Evolutionary conservation across 2,888 invertebrate species (phyloP).

Genomic region (Hecatera dysodea): DNA sequence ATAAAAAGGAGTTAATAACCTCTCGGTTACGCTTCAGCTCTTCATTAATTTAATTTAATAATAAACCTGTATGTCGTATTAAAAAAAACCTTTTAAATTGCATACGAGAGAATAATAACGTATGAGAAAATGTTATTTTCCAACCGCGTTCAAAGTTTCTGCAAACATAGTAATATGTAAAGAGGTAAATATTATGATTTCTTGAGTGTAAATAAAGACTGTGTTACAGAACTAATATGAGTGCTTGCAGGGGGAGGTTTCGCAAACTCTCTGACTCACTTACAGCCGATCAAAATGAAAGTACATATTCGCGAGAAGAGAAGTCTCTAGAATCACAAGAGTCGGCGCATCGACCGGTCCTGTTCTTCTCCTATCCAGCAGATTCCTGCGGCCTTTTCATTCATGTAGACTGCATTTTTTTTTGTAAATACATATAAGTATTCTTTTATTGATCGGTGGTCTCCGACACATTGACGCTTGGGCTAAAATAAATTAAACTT

Average conservation of each 20-base stretch:
- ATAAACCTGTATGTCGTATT: not conserved
- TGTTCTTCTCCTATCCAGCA: too few species aligned
- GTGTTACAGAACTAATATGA: constrained; percentile 34
- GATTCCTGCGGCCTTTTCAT: too few species aligned
- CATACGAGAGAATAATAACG: not conserved
- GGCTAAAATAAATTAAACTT: too few species aligned
- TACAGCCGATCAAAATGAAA: constrained; percentile 11
- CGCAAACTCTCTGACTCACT: constrained; percentile 1
- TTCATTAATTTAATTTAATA: constrained; percentile 10
- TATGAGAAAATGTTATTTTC: not conserved
- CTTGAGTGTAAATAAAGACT: constrained; percentile 27
- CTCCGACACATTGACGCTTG: too few species aligned
- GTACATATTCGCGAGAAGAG: not conserved
- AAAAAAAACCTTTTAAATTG: not conserved
- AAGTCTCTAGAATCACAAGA: not conserved
- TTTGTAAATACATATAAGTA: too few species aligned
- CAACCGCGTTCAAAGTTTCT: not conserved
- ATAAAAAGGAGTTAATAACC: constrained; percentile 3
- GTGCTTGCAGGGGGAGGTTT: not conserved
- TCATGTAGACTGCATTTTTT: too few species aligned
- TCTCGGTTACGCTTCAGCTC: not conserved
- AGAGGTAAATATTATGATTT: constrained; percentile 23
- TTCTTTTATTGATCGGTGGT: too few species aligned
- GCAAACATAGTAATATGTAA: constrained; percentile 9
- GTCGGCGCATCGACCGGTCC: too few species aligned